These are phyloP conservation scores for Crepidodera aurea DNA, from an alignment of 2,888 invertebrate species.

Conservation along the genomic window DNA sequence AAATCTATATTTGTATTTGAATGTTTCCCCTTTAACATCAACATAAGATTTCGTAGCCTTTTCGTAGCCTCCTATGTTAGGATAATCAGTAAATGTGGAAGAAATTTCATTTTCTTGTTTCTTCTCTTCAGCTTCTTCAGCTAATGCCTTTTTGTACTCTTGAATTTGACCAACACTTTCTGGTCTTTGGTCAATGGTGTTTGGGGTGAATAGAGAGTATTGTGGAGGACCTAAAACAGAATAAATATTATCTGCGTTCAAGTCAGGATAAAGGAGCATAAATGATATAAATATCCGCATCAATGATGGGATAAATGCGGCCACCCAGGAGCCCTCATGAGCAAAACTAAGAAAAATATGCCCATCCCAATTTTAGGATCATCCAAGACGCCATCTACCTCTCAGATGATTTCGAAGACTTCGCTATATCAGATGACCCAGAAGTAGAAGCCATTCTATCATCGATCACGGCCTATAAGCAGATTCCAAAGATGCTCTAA, in stretches of 20 bases:
- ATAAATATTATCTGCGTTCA: not conserved
- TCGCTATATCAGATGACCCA: no score
- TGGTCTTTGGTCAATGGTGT: conserved; percentile 41
- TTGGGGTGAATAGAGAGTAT: conserved; percentile 43
- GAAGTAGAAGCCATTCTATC: no score
- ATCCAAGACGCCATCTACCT: no score
- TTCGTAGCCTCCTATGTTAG: not conserved
- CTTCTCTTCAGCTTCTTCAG: conserved; percentile 33
- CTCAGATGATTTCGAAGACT: no score
- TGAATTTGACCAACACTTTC: conserved; percentile 39
- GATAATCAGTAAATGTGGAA: not conserved
- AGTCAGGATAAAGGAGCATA: no score
- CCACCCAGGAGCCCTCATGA: no score
- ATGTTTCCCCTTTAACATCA: not conserved
- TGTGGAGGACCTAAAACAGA: conserved; percentile 20
- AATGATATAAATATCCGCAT: no score
- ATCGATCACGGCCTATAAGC: no score
- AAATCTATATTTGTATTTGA: conserved; percentile 15
- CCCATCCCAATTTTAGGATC: no score
- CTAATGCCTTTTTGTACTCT: conserved; percentile 38
- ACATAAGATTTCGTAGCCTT: conserved; percentile 3
- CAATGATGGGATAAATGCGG: no score
- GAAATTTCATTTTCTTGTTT: conserved; percentile 26
- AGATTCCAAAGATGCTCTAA: no score
- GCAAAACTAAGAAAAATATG: no score